Conservation (phyloP, 2,797 vertebrate genomes). For the Heteromormyrus szaboi region DNA sequence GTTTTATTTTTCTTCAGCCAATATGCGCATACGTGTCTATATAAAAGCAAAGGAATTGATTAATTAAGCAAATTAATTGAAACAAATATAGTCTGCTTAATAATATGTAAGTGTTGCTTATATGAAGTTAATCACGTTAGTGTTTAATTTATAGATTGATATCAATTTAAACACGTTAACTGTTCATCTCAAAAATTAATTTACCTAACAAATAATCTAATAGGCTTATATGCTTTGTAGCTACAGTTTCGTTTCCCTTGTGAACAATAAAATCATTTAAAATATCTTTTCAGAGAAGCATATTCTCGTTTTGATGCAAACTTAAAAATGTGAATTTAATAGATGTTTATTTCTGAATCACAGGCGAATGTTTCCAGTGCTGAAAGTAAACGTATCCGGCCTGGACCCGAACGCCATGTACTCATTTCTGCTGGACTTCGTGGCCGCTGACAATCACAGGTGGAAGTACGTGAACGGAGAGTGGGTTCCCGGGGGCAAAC, state of each 20-base stretch:
- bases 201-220: background rate
- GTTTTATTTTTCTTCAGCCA: background rate
- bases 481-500: slow-evolving; percentile 84
- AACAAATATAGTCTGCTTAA: background rate
- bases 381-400: slow-evolving; percentile 84
- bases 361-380: slow-evolving; percentile 88
- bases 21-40: background rate
- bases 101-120: background rate
- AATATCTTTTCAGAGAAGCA: background rate
- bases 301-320: background rate
- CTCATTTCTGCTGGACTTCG: slow-evolving; percentile 87
- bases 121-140: background rate
- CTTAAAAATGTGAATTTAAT: background rate
- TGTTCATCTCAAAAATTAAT: background rate
- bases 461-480: slow-evolving; percentile 97
- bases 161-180: background rate
- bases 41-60: background rate
- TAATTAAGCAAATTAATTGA: slow-evolving; percentile 4
- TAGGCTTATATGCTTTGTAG: background rate
- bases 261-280: background rate
- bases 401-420: slow-evolving; percentile 93
- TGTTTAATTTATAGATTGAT: background rate
- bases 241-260: background rate
- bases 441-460: slow-evolving; percentile 76
- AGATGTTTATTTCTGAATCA: slow-evolving; percentile 1